phyloP scores from a whole-genome alignment of 2,888 invertebrate species.

The Nysson spinosus region DNA sequence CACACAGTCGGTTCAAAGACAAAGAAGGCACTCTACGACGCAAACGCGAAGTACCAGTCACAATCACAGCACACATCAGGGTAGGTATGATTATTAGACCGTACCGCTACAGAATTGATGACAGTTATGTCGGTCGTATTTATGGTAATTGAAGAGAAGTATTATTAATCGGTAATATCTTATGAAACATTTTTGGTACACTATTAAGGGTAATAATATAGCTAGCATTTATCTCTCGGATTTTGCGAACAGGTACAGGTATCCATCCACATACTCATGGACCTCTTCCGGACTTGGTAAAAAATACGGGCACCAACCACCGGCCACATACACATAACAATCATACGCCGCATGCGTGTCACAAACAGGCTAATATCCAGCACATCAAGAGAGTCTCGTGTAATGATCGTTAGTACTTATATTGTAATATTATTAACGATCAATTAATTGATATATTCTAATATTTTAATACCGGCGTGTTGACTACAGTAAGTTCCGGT shows the following conservation, averaged over 20 bases:
- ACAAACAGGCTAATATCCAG: conserved; percentile 72
- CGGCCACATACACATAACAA: conserved; percentile 67
- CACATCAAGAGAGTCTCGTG: conserved; percentile 74
- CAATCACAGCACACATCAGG: conserved; percentile 65
- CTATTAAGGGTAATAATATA: no score
- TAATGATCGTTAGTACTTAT: conserved; percentile 71
- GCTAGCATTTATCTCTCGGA: no score
- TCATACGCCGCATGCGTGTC: conserved; percentile 69
- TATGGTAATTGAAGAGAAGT: no score
- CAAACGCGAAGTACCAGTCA: conserved; percentile 69
- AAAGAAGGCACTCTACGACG: conserved; percentile 74
- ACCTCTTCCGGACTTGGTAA: conserved; percentile 62
- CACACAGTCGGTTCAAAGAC: conserved; percentile 64
- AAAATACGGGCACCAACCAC: conserved; percentile 61
- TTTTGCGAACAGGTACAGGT: conserved; percentile 65
- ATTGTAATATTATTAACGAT: conserved; percentile 1
- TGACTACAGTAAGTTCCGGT: conserved; percentile 66
- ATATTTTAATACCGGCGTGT: background rate
- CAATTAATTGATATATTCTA: background rate
- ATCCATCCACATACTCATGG: conserved; percentile 68
- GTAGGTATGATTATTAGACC: conserved; percentile 56
- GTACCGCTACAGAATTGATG: no score
- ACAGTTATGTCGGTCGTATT: no score
- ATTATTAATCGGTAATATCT: no score
- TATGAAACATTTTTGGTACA: no score